Conservation (phyloP, 2,113 vertebrate species). For the Ascaphus truei region DNA sequence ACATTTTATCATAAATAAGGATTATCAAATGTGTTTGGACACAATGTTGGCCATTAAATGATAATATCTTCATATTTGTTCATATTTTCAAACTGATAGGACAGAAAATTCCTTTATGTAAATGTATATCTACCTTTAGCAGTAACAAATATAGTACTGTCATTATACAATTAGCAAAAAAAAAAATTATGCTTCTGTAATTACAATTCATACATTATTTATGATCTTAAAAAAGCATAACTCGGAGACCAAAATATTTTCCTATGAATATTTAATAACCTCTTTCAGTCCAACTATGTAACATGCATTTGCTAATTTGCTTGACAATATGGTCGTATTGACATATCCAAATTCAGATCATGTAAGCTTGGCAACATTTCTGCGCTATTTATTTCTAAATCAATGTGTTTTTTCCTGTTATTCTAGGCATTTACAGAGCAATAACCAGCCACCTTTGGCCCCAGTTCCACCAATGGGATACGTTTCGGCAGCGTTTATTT, state of each 20-base stretch:
- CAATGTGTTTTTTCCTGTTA: background rate
- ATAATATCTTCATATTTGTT: too few species aligned
- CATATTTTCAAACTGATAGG: too few species aligned
- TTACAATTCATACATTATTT: conserved; percentile 2
- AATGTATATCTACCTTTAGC: too few species aligned
- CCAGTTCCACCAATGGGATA: conserved; percentile 93
- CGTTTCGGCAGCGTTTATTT: conserved; percentile 91
- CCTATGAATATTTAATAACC: conserved; percentile 10
- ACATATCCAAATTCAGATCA: background rate
- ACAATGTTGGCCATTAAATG: too few species aligned
- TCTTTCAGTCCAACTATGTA: background rate
- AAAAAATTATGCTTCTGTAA: background rate
- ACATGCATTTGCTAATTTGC: conserved; percentile 15
- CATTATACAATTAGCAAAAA: background rate
- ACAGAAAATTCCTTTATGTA: too few species aligned
- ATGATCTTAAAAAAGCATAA: background rate
- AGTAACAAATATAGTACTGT: too few species aligned
- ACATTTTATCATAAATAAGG: too few species aligned
- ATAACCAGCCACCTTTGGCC: conserved; percentile 87
- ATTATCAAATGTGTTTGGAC: too few species aligned
- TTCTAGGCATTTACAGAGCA: conserved; percentile 90
- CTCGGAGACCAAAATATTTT: background rate
- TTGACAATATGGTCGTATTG: background rate
- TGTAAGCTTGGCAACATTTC: background rate
- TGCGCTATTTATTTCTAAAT: background rate